These are phyloP conservation scores for Graptemys geographica DNA, from an alignment of 2,797 vertebrate genomes.

Conservation along the genomic window DNA sequence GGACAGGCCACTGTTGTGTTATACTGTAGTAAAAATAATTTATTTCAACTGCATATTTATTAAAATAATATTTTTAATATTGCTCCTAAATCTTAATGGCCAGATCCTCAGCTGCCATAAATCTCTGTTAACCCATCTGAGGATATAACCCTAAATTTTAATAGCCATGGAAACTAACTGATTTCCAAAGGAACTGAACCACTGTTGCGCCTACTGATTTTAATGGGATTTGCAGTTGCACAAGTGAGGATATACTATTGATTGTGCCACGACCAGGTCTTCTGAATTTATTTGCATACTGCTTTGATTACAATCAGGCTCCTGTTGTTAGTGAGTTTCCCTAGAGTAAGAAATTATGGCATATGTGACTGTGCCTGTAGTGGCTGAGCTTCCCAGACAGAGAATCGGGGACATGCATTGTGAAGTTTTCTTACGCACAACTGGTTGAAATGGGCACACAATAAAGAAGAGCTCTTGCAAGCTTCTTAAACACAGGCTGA, in stretches of 20 bases:
- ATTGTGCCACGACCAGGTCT: neutral
- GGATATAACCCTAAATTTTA: neutral
- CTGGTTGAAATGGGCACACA: neutral
- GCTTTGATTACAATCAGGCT: neutral
- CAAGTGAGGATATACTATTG: neutral
- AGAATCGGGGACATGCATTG: neutral
- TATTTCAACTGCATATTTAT: neutral
- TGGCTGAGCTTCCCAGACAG: neutral
- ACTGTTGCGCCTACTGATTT: neutral
- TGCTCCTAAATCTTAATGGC: neutral
- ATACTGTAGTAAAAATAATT: neutral
- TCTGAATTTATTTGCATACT: neutral
- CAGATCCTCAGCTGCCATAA: neutral
- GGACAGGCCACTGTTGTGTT: neutral
- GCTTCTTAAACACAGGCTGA: neutral
- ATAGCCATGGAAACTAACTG: fast-evolving
- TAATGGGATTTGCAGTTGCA: neutral
- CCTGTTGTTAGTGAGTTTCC: neutral
- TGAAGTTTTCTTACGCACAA: neutral
- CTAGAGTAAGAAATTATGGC: neutral
- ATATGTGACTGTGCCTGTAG: neutral
- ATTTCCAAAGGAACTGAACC: neutral
- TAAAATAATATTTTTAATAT: neutral
- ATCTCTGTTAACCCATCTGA: neutral
- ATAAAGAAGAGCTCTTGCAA: neutral